A percentile compares a stretch with the other conserved stretches of the same genome.
These are phyloP conservation scores for Characodon lateralis DNA, from an alignment of 2,797 vertebrate species.

Conservation along the genomic window DNA sequence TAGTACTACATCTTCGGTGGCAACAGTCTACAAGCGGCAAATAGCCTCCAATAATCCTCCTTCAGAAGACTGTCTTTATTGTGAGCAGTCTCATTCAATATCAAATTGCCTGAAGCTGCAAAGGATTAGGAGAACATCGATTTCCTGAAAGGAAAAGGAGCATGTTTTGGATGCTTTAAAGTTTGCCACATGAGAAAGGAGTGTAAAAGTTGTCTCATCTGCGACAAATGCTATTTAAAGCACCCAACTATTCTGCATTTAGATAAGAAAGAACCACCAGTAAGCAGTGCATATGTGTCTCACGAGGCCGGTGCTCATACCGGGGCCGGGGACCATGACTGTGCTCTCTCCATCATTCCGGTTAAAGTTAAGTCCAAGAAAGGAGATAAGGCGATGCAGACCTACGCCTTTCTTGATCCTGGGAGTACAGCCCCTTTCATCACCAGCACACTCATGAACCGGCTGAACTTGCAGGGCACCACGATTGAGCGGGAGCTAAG, in stretches of 20 bases:
- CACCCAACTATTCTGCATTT: not conserved
- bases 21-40: not conserved
- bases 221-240: not conserved
- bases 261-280: not conserved
- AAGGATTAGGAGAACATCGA: not conserved
- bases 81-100: not conserved
- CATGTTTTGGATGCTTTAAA: not conserved
- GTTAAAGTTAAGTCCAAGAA: not conserved
- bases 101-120: not conserved
- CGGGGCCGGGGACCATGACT: not conserved
- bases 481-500: constrained; percentile 86
- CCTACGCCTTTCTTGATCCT: not conserved
- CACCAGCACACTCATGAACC: not conserved
- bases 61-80: not conserved
- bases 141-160: not conserved
- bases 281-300: not conserved
- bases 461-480: not conserved
- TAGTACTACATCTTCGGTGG: not conserved
- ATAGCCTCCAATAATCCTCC: not conserved
- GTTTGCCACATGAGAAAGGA: not conserved
- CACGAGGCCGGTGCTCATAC: not conserved
- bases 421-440: not conserved
- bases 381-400: not conserved
- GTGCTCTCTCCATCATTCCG: not conserved
- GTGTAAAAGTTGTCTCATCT: not conserved